These are phyloP conservation scores for Philereme transversata DNA, from an alignment of 2,888 invertebrate species.

Conservation along the genomic window DNA sequence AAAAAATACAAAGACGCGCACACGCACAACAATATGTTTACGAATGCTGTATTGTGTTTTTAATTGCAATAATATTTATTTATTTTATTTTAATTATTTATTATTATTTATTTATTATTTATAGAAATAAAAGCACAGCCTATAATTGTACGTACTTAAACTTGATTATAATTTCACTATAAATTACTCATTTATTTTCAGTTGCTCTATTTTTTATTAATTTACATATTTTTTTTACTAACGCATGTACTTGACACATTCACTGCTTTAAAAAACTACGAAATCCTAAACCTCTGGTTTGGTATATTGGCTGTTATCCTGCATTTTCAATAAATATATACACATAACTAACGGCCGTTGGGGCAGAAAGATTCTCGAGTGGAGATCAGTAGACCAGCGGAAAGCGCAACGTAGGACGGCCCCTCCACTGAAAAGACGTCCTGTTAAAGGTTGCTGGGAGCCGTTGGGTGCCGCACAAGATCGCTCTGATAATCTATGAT, in stretches of 20 bases:
- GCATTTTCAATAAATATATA: too few species aligned
- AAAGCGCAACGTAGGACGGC: too few species aligned
- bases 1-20: constrained; percentile 51
- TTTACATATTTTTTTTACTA: constrained; percentile 25
- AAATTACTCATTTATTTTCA: constrained; percentile 23
- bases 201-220: constrained; percentile 20
- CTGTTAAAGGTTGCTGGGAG: too few species aligned
- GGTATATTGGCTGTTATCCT: too few species aligned
- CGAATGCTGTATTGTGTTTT: constrained; percentile 18
- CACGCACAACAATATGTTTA: constrained; percentile 44
- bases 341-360: too few species aligned
- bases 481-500: too few species aligned
- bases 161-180: constrained; percentile 30
- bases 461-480: too few species aligned
- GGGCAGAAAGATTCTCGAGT: too few species aligned
- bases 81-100: constrained; percentile 32
- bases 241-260: constrained; percentile 62
- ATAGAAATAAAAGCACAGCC: constrained; percentile 53
- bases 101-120: constrained; percentile 42
- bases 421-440: too few species aligned
- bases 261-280: constrained; percentile 46
- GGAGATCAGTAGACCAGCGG: too few species aligned
- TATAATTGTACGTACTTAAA: constrained; percentile 46
- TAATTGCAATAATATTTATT: constrained; percentile 15
- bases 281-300: too few species aligned